phyloP scores from a whole-genome alignment of 1,140 invertebrate species.

The Lucilia cuprina region DNA sequence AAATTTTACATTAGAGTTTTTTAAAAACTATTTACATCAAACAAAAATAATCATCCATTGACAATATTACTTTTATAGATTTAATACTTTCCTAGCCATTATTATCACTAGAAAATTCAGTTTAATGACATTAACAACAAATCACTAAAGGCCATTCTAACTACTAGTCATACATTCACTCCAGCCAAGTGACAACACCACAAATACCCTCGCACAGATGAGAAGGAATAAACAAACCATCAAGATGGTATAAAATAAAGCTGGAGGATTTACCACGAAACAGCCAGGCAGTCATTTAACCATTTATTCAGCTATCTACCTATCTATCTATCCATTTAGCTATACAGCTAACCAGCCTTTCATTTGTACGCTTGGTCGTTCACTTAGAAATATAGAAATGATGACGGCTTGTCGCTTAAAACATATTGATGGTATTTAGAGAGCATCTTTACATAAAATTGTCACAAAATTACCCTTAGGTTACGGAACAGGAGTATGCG shows the following conservation, averaged over 20 bases:
- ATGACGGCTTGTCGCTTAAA: conserved; percentile 27
- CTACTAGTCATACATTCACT: background rate
- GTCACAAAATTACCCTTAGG: conserved; percentile 11
- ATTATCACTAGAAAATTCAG: background rate
- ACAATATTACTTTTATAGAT: background rate
- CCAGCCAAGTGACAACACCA: background rate
- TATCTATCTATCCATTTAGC: background rate
- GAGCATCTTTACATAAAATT: conserved; percentile 20
- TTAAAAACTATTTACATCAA: no score
- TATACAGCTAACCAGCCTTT: background rate
- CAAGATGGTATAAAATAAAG: conserved; percentile 26
- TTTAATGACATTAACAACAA: conserved; percentile 19
- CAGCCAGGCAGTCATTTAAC: background rate
- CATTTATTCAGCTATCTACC: background rate
- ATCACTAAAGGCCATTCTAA: background rate
- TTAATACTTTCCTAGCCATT: conserved; percentile 4
- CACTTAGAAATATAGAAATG: conserved; percentile 9
- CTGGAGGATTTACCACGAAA: conserved; percentile 19
- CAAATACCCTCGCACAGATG: background rate
- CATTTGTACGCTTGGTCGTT: background rate
- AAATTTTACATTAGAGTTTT: no score
- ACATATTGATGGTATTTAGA: conserved; percentile 26
- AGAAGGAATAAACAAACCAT: background rate
- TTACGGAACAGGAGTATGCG: background rate
- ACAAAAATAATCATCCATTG: background rate